Base-by-base conservation (phyloP, 2,888 invertebrate species). In the Phymatocera aterrima region DNA sequence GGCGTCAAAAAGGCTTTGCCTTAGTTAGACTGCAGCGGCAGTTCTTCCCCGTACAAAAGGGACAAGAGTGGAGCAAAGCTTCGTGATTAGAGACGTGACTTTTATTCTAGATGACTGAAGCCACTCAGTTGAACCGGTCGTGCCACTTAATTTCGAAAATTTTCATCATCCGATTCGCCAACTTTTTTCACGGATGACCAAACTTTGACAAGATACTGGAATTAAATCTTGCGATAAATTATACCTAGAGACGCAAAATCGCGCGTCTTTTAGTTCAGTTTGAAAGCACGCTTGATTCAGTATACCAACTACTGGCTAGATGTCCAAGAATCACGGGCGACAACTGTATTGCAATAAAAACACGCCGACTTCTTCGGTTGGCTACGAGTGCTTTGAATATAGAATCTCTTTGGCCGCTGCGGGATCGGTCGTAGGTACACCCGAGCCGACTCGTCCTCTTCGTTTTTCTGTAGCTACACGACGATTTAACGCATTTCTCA, bases 261-360 rank as follows among this genome's bases (percentile, higher is more conserved):
- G 40, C 40, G 43, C 15, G 28, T 15, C 15, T 31, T 60, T 28
- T 24, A 60, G 31, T 60, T 31, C n/a, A 60, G 12, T 60, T 60
- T 28, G n/a, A 60, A 60, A n/a, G 15, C 60, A 21, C 40, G 40
- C 8, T 40, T 5, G 40, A 4, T 40, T 4, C 40, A 40, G 40
- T 40, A 8, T 5, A 15, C 51, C 51, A 51, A 51, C 12, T 12
- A 43, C 15, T 12, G 28, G 10, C 15, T n/a, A 68, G 46, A 46
- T 68, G 43, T 68, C 43, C 34, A 28, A 68, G 72, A 72, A 48
- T 51, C 51, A 48, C n/a, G n/a, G 43, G 31, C 72, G 34, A 51
- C 72, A 34, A 72, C 72, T 72, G 72, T 72, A 34, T 51, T 31
- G 21, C 18, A 51, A 51, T 48, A 72, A 72, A 72, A 72, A 48